Conservation (phyloP, 2,113 vertebrate species). For the Eulemur macaco region DNA sequence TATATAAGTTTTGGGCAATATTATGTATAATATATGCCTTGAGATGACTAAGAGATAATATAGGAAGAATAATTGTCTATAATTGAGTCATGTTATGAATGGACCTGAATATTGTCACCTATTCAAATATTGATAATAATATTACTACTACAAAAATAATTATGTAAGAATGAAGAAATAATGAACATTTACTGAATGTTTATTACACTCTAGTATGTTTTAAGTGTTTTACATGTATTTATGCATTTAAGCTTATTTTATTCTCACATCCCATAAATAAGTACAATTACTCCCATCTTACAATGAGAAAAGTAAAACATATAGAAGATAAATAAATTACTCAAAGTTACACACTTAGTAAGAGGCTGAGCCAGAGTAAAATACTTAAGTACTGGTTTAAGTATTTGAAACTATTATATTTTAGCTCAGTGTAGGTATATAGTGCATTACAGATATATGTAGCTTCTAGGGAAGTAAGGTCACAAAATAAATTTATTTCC, state of each 20-base stretch:
- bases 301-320: background rate
- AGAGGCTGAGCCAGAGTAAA: background rate
- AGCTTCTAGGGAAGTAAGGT: background rate
- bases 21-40: background rate
- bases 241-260: background rate
- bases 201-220: background rate
- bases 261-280: background rate
- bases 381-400: background rate
- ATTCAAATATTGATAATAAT: background rate
- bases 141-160: background rate
- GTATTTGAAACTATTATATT: background rate
- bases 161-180: background rate
- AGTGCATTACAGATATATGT: background rate
- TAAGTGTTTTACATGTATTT: background rate
- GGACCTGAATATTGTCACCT: background rate
- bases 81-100: background rate
- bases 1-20: background rate
- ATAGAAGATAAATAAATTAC: background rate
- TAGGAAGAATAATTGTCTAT: background rate
- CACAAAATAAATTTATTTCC: conserved; percentile 20
- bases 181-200: background rate
- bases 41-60: background rate
- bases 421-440: background rate
- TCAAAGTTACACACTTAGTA: background rate
- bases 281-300: background rate